phyloP scores from a whole-genome alignment of 2,113 vertebrate genomes.

The Azemiops feae region DNA sequence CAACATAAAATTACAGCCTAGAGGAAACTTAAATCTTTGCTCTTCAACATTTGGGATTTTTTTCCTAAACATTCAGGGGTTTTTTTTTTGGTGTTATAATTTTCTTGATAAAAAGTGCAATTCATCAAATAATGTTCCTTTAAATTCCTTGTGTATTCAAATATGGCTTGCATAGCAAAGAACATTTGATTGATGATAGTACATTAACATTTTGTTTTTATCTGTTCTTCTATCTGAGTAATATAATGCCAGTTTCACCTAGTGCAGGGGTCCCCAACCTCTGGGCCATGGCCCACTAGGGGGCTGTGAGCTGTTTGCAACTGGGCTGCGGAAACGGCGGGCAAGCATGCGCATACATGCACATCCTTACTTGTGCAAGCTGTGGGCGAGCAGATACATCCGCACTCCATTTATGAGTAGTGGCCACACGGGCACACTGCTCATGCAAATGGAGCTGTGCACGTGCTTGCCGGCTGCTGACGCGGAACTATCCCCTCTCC shows the following conservation, averaged over 20 bases:
- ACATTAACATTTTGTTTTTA: background rate
- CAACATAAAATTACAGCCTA: constrained; percentile 15
- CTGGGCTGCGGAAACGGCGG: background rate
- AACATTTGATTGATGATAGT: background rate
- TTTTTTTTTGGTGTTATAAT: constrained; percentile 7
- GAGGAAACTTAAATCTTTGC: constrained; percentile 16
- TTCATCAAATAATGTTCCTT: constrained; percentile 17
- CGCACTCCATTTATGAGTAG: background rate
- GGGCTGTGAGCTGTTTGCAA: background rate
- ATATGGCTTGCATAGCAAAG: background rate
- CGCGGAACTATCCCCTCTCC: background rate
- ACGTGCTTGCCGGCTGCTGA: accelerated
- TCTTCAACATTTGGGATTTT: constrained; percentile 20
- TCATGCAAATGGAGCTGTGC: background rate
- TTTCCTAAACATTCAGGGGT: background rate
- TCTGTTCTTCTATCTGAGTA: background rate
- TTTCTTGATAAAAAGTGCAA: constrained; percentile 31
- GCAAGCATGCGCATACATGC: background rate
- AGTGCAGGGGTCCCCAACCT: background rate
- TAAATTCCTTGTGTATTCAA: background rate
- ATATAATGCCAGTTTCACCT: background rate
- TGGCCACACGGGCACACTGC: accelerated
- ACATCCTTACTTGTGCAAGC: background rate
- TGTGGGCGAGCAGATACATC: background rate
- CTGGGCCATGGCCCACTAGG: no score